phyloP scores from a whole-genome alignment of 2,888 invertebrate genomes.

The Aspidapion aeneum region DNA sequence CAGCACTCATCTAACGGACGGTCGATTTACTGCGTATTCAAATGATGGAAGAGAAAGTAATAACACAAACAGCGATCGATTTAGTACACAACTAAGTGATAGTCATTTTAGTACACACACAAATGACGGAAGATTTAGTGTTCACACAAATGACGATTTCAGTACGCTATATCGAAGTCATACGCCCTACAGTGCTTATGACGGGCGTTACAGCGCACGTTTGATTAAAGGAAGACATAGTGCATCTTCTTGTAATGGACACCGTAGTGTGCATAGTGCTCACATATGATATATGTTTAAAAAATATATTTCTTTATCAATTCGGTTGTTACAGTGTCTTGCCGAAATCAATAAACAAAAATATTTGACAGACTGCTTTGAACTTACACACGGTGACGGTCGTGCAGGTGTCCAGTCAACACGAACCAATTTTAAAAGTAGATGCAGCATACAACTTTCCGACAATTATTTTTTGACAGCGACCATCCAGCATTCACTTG shows the following conservation, averaged over 20 bases:
- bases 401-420: too few species aligned
- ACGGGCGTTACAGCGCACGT: not conserved
- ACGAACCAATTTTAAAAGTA: too few species aligned
- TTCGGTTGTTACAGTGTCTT: too few species aligned
- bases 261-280: not conserved
- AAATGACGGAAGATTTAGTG: not conserved
- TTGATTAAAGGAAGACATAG: not conserved
- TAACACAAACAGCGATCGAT: not conserved
- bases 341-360: too few species aligned
- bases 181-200: not conserved
- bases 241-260: not conserved
- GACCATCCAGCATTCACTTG: constrained; percentile 65
- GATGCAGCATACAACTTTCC: too few species aligned
- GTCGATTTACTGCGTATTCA: not conserved
- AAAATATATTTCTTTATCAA: too few species aligned
- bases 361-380: too few species aligned
- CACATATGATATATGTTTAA: not conserved
- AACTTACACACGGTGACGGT: too few species aligned
- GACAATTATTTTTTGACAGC: too few species aligned
- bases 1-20: not conserved
- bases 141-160: not conserved
- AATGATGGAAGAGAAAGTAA: not conserved
- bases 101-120: not conserved
- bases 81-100: not conserved
- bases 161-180: not conserved